Percentiles rank a stretch among this genome's conserved stretches.
phyloP scores from a whole-genome alignment of 2,113 vertebrate genomes.

The Neolamprologus sp. region DNA sequence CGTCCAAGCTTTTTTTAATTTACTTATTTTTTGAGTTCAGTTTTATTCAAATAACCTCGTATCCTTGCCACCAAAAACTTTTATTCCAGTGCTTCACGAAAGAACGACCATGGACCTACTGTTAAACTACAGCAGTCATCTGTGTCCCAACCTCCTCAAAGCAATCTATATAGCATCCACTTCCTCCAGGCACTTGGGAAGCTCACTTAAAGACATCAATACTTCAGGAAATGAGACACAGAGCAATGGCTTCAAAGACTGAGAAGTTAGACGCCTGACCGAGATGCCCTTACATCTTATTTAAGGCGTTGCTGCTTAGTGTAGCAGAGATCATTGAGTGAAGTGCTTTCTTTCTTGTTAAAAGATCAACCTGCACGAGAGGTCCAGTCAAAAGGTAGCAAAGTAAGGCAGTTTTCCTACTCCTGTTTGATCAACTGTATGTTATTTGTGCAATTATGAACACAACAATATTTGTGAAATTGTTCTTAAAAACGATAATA shows the following conservation, averaged over 20 bases:
- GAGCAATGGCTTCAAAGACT: slow-evolving; percentile 47
- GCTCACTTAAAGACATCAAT: slow-evolving; percentile 67
- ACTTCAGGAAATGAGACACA: slow-evolving; percentile 64
- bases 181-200: slow-evolving; percentile 32
- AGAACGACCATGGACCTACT: not conserved
- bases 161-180: slow-evolving; percentile 52
- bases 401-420: not conserved
- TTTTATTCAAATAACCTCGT: not conserved
- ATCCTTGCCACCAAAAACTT: not conserved
- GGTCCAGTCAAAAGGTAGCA: not conserved
- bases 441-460: not conserved
- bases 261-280: slow-evolving; percentile 41
- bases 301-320: slow-evolving; percentile 46
- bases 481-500: not conserved
- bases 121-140: not conserved
- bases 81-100: not conserved
- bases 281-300: slow-evolving; percentile 54
- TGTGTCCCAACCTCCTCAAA: slow-evolving; percentile 12
- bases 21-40: not conserved
- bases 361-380: slow-evolving; percentile 1
- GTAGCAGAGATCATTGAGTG: slow-evolving; percentile 8
- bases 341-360: slow-evolving; percentile 9
- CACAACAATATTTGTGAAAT: not conserved
- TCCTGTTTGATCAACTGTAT: not conserved
- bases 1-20: not conserved